Evolutionary conservation across 1,140 invertebrate species (phyloP).

Genomic region (Drosophila saltans): DNA sequence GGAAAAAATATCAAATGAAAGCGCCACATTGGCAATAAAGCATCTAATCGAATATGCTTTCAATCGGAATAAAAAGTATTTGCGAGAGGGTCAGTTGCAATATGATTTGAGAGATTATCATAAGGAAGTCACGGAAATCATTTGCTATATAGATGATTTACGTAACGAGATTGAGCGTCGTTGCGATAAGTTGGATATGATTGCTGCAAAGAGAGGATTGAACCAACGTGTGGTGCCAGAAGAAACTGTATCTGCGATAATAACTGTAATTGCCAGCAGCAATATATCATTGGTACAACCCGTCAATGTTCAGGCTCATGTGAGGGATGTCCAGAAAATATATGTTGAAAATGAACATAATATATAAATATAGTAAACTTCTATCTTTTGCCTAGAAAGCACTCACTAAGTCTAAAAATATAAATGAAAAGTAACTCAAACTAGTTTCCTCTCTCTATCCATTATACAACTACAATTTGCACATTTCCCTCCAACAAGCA

Average conservation of each 20-base stretch:
- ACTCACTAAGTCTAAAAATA: neutral
- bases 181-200: neutral
- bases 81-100: neutral
- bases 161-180: neutral
- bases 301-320: too few relatives aligned
- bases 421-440: neutral
- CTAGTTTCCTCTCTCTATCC: neutral
- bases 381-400: too few relatives aligned
- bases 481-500: too few relatives aligned
- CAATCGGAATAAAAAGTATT: neutral
- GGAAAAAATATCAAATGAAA: conserved; percentile 29
- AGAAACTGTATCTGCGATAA: neutral
- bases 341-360: too few relatives aligned
- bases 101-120: neutral
- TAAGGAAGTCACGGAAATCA: neutral
- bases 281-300: too few relatives aligned
- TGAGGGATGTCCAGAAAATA: too few relatives aligned
- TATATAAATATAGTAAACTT: too few relatives aligned
- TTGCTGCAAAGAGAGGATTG: neutral
- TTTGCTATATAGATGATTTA: neutral
- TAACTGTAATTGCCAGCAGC: neutral
- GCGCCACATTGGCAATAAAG: neutral
- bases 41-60: neutral
- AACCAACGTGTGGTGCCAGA: neutral
- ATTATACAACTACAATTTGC: too few relatives aligned